phyloP scores from a whole-genome alignment of 2,888 invertebrate species.

The Philonicus albiceps region DNA sequence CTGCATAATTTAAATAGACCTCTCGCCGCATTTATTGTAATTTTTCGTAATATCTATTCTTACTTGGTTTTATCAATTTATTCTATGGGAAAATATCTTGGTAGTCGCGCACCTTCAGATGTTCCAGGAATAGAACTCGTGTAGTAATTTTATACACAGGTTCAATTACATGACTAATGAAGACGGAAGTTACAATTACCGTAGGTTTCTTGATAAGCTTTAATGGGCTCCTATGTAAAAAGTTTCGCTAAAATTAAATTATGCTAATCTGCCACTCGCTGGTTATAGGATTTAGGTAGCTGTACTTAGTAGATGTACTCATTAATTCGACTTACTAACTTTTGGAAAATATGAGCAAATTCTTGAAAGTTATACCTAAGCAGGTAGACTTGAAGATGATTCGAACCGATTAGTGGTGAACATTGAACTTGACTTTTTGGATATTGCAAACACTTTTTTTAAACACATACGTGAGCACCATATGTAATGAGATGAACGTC shows the following conservation, averaged over 20 bases:
- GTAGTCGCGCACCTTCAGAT: not conserved
- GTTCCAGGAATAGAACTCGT: not conserved
- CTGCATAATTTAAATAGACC: not conserved
- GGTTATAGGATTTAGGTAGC: not conserved
- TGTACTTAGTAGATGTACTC: no score
- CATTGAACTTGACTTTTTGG: not conserved
- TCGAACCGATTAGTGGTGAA: not conserved
- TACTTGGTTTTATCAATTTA: not conserved
- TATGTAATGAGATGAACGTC: not conserved
- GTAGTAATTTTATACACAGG: not conserved
- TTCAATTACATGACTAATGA: not conserved
- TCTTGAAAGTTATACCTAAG: not conserved
- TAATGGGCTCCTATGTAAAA: not conserved
- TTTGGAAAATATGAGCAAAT: not conserved
- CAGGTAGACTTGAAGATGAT: not conserved
- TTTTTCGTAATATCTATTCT: not conserved
- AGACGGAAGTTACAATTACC: not conserved
- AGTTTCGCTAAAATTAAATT: not conserved
- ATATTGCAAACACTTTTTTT: not conserved
- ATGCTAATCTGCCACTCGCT: not conserved
- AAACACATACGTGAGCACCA: not conserved
- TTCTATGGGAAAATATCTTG: not conserved
- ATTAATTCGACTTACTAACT: not conserved
- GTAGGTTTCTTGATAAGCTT: not conserved
- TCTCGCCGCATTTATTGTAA: not conserved